A percentile compares a stretch with the other conserved stretches of the same genome.
Evolutionary conservation across 37 sponge, comb jelly and placozoan species (phyloP).

Genomic region (Spongia lamella): DNA sequence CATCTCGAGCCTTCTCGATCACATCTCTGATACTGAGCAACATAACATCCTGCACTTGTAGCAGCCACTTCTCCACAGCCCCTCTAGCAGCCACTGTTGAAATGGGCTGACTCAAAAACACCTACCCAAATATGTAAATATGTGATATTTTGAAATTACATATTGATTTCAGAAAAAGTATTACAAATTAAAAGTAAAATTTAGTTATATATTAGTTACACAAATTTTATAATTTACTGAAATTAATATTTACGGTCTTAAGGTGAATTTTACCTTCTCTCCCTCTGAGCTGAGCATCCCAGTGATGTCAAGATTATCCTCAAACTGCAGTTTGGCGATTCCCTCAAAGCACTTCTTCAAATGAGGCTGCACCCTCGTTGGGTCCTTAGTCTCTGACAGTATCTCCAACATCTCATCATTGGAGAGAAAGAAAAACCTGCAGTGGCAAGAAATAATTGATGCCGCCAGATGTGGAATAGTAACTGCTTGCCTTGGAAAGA

Average conservation of each 20-base stretch:
- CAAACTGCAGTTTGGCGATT: conserved; percentile 86
- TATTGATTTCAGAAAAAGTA: not conserved
- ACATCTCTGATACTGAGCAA: conserved; percentile 76
- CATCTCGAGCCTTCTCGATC: conserved; percentile 73
- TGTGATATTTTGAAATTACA: not conserved
- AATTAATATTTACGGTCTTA: not conserved
- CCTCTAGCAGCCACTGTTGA: conserved; percentile 94
- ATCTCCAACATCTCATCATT: conserved; percentile 99
- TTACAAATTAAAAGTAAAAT: no score
- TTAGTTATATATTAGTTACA: conserved; percentile 13
- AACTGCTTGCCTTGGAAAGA: conserved; percentile 74
- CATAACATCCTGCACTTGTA: conserved; percentile 96
- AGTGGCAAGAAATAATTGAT: not conserved
- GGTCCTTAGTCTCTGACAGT: conserved; percentile 98
- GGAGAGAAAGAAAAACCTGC: conserved; percentile 96
- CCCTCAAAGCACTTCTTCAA: conserved; percentile 99
- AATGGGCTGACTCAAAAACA: conserved; percentile 76
- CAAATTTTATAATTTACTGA: not conserved
- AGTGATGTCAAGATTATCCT: conserved; percentile 82
- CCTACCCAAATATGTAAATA: conserved; percentile 3
- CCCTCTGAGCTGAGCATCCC: conserved; percentile 96
- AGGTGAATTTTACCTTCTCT: conserved; percentile 88
- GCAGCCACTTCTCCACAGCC: conserved; percentile 98
- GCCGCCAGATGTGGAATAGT: not conserved
- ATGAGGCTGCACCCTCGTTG: conserved; percentile 96